A percentile compares a stretch with the other conserved stretches of the same genome.
phyloP scores from a whole-genome alignment of 2,888 invertebrate species.

The Meghimatium bilineatum region DNA sequence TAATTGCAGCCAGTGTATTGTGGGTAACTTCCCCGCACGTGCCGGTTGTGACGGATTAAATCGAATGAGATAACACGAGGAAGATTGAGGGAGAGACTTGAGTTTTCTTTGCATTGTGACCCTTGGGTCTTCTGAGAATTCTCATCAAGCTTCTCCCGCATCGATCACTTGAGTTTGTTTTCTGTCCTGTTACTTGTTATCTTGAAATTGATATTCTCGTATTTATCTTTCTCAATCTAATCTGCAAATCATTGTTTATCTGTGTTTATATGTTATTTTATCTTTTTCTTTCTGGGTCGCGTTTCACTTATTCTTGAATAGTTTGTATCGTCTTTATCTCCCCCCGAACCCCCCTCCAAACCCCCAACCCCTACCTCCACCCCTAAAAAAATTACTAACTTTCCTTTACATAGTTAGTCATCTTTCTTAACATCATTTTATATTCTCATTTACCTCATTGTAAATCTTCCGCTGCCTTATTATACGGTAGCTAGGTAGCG shows the following conservation, averaged over 20 bases:
- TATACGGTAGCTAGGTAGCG: too few species aligned
- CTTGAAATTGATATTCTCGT: not conserved
- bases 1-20: slow-evolving; percentile 41
- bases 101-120: slow-evolving; percentile 28
- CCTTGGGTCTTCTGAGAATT: not conserved
- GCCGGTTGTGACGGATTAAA: slow-evolving; percentile 9
- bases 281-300: not conserved
- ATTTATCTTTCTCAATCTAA: not conserved
- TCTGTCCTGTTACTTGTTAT: not conserved
- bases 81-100: slow-evolving; percentile 13
- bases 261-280: not conserved
- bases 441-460: not conserved
- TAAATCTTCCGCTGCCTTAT: not conserved
- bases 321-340: not conserved
- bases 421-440: not conserved
- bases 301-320: not conserved
- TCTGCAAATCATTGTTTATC: not conserved
- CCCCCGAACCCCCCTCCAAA: too few species aligned
- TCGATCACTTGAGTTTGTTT: slow-evolving; percentile 12
- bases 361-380: too few species aligned
- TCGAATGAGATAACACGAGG: slow-evolving; percentile 33
- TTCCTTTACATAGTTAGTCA: not conserved
- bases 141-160: not conserved
- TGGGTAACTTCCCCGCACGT: slow-evolving; percentile 28
- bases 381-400: too few species aligned